Conservation (phyloP, 2,113 vertebrate genomes). For the Stegostoma tigrinum region DNA sequence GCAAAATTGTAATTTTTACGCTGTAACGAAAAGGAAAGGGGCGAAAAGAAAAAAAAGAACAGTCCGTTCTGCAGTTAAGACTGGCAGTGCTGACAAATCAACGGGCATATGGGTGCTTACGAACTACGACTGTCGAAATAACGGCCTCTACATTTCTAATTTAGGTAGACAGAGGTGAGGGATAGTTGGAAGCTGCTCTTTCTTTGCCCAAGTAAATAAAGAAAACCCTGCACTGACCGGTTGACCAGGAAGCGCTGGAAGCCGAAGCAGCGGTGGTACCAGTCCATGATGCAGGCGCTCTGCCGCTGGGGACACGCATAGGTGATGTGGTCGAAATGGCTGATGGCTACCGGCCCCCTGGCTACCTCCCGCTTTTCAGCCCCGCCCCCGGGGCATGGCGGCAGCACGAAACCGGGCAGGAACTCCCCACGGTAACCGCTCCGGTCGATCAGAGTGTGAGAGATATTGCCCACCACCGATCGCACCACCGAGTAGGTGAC, state of each 20-base stretch:
- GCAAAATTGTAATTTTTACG: too few relatives aligned
- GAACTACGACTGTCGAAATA: neutral
- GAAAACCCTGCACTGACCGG: conserved; percentile 46
- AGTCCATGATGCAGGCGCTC: conserved; percentile 58
- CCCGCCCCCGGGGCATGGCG: neutral
- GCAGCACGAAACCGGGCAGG: conserved; percentile 67
- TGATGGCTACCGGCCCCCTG: conserved; percentile 49
- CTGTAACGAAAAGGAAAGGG: too few relatives aligned
- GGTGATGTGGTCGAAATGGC: conserved; percentile 83
- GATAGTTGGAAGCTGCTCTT: neutral
- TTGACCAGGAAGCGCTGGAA: conserved; percentile 73
- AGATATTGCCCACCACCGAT: conserved; percentile 73
- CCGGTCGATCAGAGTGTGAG: conserved; percentile 78
- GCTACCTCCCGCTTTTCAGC: conserved; percentile 35
- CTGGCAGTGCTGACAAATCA: too few relatives aligned
- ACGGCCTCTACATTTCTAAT: neutral
- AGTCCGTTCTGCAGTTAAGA: too few relatives aligned
- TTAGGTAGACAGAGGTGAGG: neutral
- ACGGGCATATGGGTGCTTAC: too few relatives aligned
- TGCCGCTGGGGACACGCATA: conserved; percentile 62
- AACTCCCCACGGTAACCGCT: conserved; percentile 63
- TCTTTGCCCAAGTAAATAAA: neutral
- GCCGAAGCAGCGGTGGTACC: conserved; percentile 77
- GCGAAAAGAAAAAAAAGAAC: too few relatives aligned
- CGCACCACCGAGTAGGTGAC: conserved; percentile 69